Evolutionary conservation across 2,888 invertebrate genomes (phyloP).

Genomic region (Mystacides longicornis): DNA sequence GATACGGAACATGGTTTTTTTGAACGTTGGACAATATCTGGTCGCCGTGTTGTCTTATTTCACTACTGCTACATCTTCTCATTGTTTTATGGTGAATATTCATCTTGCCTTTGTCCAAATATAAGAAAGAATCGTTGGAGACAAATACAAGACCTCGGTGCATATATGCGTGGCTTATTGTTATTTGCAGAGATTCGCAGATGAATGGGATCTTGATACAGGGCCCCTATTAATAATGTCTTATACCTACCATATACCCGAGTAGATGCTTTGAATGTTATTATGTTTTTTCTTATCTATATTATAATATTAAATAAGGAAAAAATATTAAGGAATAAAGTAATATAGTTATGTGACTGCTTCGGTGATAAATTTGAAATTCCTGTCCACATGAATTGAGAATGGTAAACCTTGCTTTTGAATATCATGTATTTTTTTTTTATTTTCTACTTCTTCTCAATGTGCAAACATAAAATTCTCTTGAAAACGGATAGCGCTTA

Average conservation of each 20-base stretch:
- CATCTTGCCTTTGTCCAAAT: slow-evolving; percentile 1
- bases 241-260: too few species aligned
- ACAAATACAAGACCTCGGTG: background rate
- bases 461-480: too few species aligned
- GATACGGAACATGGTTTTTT: background rate
- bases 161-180: background rate
- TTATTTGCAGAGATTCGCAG: background rate
- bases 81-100: background rate
- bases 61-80: background rate
- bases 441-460: too few species aligned
- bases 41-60: background rate
- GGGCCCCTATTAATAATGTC: background rate
- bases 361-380: too few species aligned
- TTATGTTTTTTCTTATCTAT: too few species aligned
- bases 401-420: too few species aligned
- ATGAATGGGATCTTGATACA: background rate
- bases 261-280: too few species aligned
- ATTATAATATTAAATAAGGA: background rate
- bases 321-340: too few species aligned
- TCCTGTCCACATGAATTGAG: too few species aligned
- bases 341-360: too few species aligned
- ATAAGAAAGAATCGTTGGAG: background rate
- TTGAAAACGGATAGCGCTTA: too few species aligned
- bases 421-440: too few species aligned
- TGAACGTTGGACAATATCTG: background rate